Evolutionary conservation across 2,797 vertebrate genomes (phyloP), one percentile per base, ranked within the genome.

Genomic region (Amblyopsis hoosieri): DNA sequence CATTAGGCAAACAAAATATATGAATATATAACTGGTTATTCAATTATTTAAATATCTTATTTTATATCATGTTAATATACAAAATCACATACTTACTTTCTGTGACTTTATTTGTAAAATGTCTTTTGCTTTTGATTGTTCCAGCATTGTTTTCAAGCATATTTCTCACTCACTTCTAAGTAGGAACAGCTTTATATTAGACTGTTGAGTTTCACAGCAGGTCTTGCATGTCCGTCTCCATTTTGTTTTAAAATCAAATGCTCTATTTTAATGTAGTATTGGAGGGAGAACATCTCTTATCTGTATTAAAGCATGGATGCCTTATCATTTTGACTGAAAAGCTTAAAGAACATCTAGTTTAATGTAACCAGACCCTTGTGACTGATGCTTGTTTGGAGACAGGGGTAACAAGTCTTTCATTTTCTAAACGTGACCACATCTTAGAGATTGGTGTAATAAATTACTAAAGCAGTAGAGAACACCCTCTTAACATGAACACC

Each of bases 31-130:
- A 75, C 66, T 62, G 63, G 57, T 78, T 71, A 61, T 73, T 76
- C 74, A 49, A 37, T 72, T 72, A 75, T 68, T 64, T 29, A 62
- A 73, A 64, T 60, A 51, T 59, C 74, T 83, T 81, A 23, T 76
- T 79, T 82, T 83, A 62, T 85, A 79, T 81, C 58, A 71, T 81
- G 64, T 85, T 90, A 87, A 71, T 84, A 87, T 89, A 88, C 69
- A 73, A 64, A 78, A 59, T 15, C 65, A 71, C 75, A 78, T 86
- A 85, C 79, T 29, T 77, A 67, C 78, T 88, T 85, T 80, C 57
- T 72, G 64, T 60, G 73, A 75, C 80, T 56, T 81, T 71, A 47
- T 74, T 71, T 73, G 64, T 77, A 67, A 19, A 52, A 66, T 76
- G 65, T 60, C 49, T 61, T 57, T 84, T 87, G 82, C 74, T 81